Evolutionary conservation across 2,888 invertebrate genomes (phyloP).

Genomic region (Oxycera nigricornis): DNA sequence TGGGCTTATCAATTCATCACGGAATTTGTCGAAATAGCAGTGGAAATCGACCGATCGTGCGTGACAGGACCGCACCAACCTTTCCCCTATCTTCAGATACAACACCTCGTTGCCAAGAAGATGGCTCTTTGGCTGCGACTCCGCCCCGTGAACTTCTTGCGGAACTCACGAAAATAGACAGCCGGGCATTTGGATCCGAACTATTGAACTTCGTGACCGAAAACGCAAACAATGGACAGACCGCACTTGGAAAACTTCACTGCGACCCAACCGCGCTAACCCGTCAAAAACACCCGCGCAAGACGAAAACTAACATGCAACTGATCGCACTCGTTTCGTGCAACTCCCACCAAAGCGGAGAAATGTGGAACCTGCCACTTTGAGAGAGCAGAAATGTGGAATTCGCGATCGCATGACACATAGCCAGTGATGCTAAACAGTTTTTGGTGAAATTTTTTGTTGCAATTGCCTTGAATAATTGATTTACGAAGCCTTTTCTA

Average conservation of each 20-base stretch:
- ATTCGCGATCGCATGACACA: too few relatives aligned
- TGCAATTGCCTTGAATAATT: too few relatives aligned
- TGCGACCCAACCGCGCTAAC: not conserved
- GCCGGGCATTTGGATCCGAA: not conserved
- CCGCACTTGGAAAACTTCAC: not conserved
- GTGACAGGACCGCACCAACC: not conserved
- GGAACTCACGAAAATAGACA: not conserved
- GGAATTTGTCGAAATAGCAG: constrained; percentile 29
- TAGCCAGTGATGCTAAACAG: too few relatives aligned
- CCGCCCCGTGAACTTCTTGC: not conserved
- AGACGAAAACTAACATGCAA: constrained; percentile 26
- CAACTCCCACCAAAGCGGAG: too few relatives aligned
- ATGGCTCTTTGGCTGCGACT: constrained; percentile 4
- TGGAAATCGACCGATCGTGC: not conserved
- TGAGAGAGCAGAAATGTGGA: too few relatives aligned
- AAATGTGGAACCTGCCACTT: too few relatives aligned
- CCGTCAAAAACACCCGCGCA: constrained; percentile 21
- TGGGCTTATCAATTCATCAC: constrained; percentile 26
- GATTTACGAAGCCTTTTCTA: too few relatives aligned
- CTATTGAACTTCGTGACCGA: not conserved
- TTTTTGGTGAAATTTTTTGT: too few relatives aligned
- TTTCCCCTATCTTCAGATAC: not conserved
- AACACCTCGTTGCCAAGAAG: not conserved
- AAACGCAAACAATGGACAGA: not conserved
- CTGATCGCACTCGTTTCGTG: constrained; percentile 37